Evolutionary conservation across 2,113 vertebrate genomes (phyloP).

Genomic region (Callorhinus ursinus): DNA sequence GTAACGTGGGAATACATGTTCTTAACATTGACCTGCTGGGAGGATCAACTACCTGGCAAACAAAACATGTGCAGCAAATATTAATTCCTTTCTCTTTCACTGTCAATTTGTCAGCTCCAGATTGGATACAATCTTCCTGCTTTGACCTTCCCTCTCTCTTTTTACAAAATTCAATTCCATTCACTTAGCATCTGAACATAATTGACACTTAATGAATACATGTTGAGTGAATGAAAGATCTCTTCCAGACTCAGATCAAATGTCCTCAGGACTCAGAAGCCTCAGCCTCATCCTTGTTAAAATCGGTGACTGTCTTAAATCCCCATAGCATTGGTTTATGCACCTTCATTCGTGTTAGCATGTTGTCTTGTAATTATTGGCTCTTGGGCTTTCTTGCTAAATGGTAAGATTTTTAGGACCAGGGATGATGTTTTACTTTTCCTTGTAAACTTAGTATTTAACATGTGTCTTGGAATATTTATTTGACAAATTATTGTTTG

Average conservation of each 20-base stretch:
- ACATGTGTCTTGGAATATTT: neutral
- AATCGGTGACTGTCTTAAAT: neutral
- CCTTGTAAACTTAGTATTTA: neutral
- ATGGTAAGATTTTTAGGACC: neutral
- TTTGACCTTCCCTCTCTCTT: slow-evolving; percentile 27
- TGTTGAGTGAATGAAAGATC: slow-evolving; percentile 19
- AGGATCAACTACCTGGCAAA: neutral
- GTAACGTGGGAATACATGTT: slow-evolving; percentile 1
- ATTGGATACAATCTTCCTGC: slow-evolving; percentile 21
- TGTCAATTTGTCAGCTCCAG: slow-evolving; percentile 31
- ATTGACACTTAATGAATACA: slow-evolving; percentile 54
- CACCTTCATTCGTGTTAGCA: neutral
- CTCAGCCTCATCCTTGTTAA: neutral
- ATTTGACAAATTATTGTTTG: slow-evolving; percentile 16
- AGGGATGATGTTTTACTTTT: neutral
- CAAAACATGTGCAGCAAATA: neutral
- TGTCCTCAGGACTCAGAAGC: neutral
- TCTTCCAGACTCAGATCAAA: slow-evolving; percentile 28
- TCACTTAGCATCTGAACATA: slow-evolving; percentile 21
- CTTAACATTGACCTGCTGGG: neutral
- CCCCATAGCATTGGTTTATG: neutral
- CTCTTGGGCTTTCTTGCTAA: neutral
- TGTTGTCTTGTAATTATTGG: neutral
- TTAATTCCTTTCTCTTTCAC: neutral
- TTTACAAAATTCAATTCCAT: slow-evolving; percentile 43